Conservation (phyloP, 1,140 invertebrate genomes). For the Tenebrio molitor region DNA sequence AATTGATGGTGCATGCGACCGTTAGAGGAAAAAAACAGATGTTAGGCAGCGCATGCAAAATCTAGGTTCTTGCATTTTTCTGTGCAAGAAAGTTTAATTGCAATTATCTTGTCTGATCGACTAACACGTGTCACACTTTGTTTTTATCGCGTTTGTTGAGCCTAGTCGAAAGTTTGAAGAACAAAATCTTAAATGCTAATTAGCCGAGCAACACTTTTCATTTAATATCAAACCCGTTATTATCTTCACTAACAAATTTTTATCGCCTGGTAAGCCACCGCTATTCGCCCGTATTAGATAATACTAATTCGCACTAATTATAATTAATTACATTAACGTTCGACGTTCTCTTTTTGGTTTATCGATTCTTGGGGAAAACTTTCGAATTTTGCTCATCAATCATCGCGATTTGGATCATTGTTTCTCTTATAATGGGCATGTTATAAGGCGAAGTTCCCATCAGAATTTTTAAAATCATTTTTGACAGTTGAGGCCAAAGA, state of each 20-base stretch:
- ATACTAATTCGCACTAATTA: not conserved
- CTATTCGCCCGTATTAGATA: not conserved
- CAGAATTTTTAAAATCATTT: no score
- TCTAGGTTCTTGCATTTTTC: slow-evolving; percentile 1
- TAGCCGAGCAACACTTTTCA: no score
- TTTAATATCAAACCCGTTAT: no score
- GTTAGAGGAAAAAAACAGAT: slow-evolving; percentile 11
- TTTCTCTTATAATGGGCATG: no score
- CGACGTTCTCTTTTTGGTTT: not conserved
- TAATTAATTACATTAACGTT: not conserved
- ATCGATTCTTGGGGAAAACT: not conserved
- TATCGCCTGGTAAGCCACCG: not conserved
- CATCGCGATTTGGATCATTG: not conserved
- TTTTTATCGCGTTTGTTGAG: no score
- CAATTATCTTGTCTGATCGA: no score
- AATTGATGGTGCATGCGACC: no score
- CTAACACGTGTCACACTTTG: no score
- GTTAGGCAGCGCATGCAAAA: not conserved
- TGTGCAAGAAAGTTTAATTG: not conserved
- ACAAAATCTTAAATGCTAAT: no score
- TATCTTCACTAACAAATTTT: not conserved
- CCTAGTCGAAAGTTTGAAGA: no score
- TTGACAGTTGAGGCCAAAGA: no score
- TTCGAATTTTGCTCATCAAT: slow-evolving; percentile 8
- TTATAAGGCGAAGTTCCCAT: no score